phyloP scores from a whole-genome alignment of 1,140 invertebrate genomes.

The Drosophila tropicalis region DNA sequence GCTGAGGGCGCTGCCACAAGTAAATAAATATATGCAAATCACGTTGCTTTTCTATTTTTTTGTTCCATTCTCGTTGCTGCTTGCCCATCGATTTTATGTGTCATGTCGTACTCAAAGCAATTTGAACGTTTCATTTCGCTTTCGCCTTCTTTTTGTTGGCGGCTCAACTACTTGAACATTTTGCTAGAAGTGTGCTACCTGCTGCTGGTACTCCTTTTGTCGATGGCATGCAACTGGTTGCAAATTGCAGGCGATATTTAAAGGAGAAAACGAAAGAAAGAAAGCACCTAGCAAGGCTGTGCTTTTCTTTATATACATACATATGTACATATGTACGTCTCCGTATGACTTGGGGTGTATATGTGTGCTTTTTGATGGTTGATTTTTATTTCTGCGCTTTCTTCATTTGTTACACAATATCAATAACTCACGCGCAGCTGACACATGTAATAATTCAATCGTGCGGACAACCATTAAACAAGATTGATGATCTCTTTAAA shows the following conservation, averaged over 20 bases:
- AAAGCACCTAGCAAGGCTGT: neutral
- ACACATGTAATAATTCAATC: slow-evolving; percentile 83
- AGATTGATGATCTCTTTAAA: slow-evolving; percentile 83
- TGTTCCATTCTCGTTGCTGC: slow-evolving; percentile 28
- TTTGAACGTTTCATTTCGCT: slow-evolving; percentile 39
- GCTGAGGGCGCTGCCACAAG: slow-evolving; percentile 36
- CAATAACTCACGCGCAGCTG: slow-evolving; percentile 81
- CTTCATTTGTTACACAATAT: slow-evolving; percentile 81
- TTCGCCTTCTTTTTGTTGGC: slow-evolving; percentile 38
- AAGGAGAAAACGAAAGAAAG: neutral
- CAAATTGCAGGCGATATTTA: slow-evolving; percentile 28
- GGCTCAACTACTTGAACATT: slow-evolving; percentile 42
- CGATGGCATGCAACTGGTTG: slow-evolving; percentile 66
- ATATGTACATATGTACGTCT: neutral
- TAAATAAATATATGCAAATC: slow-evolving; percentile 78
- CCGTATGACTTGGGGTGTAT: slow-evolving; percentile 9
- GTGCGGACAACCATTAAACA: slow-evolving; percentile 83
- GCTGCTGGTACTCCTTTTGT: slow-evolving; percentile 18
- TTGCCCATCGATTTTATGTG: slow-evolving; percentile 69
- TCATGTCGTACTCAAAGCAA: slow-evolving; percentile 51
- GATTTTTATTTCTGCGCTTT: slow-evolving; percentile 75
- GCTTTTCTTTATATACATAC: neutral
- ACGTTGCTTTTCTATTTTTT: slow-evolving; percentile 59
- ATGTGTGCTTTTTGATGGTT: slow-evolving; percentile 48
- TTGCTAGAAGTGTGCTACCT: slow-evolving; percentile 27